Evolutionary conservation across 2,888 invertebrate species (phyloP).

Genomic region (Tethea ocularis): DNA sequence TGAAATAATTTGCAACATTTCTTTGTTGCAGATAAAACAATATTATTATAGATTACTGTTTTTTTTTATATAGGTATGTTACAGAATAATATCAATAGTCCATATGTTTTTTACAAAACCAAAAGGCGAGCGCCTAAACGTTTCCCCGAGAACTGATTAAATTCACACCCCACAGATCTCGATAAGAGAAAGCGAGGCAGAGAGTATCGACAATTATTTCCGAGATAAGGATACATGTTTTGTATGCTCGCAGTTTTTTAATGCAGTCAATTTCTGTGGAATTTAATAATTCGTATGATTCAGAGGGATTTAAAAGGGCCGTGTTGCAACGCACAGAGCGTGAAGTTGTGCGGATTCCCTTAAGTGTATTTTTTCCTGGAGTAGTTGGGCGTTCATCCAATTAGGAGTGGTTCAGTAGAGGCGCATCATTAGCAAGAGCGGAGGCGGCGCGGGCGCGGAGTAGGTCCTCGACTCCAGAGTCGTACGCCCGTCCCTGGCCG

Average conservation of each 20-base stretch:
- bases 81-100: background rate
- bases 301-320: constrained; percentile 30
- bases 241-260: constrained; percentile 41
- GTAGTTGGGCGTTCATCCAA: constrained; percentile 70
- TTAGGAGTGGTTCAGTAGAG: constrained; percentile 74
- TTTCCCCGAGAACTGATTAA: constrained; percentile 55
- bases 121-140: constrained; percentile 26
- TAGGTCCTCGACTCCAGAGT: constrained; percentile 45
- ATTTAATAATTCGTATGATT: constrained; percentile 56
- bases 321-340: constrained; percentile 52
- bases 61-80: constrained; percentile 15
- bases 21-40: constrained; percentile 49
- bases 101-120: background rate
- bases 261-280: constrained; percentile 52
- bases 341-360: constrained; percentile 57
- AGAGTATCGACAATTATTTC: constrained; percentile 57
- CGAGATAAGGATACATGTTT: constrained; percentile 52
- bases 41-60: constrained; percentile 47
- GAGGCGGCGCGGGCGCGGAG: constrained; percentile 43
- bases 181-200: constrained; percentile 57
- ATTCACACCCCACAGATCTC: constrained; percentile 68
- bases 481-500: constrained; percentile 61
- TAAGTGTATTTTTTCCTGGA: constrained; percentile 70
- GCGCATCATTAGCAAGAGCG: constrained; percentile 74
- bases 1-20: constrained; percentile 56